Percentiles rank a stretch among this genome's conserved stretches.
Evolutionary conservation across 2,113 vertebrate species (phyloP).

Genomic region (Crotalus viridis): DNA sequence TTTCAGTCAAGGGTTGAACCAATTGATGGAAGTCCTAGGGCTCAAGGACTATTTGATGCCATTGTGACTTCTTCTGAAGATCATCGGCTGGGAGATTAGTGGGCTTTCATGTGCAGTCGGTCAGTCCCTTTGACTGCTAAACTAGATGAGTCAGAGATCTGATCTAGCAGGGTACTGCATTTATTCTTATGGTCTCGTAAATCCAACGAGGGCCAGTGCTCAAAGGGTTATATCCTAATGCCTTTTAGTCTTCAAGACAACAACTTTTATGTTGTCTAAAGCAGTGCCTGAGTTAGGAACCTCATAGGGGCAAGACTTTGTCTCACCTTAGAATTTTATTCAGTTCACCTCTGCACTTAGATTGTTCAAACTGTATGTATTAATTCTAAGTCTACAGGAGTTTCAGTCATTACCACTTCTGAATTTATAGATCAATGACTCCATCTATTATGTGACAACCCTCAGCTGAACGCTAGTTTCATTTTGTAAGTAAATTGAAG

Average conservation of each 20-base stretch:
- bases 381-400: background rate
- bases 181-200: background rate
- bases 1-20: background rate
- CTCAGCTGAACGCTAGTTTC: slow-evolving; percentile 32
- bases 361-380: background rate
- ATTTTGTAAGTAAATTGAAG: slow-evolving; percentile 41
- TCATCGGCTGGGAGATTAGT: background rate
- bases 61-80: background rate
- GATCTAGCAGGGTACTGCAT: background rate
- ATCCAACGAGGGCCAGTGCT: background rate
- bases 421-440: background rate
- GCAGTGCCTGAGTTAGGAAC: background rate
- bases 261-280: background rate
- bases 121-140: background rate
- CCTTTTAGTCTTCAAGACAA: background rate
- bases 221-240: background rate
- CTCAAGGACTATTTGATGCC: background rate
- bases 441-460: background rate
- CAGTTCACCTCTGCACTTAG: background rate
- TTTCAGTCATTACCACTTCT: background rate
- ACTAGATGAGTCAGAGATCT: background rate
- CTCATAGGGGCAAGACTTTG: background rate
- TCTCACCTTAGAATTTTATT: background rate
- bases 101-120: background rate
- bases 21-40: background rate